Base-by-base conservation (phyloP, 2,113 vertebrate species). In the Hypocryptadius cinnamomeus region DNA sequence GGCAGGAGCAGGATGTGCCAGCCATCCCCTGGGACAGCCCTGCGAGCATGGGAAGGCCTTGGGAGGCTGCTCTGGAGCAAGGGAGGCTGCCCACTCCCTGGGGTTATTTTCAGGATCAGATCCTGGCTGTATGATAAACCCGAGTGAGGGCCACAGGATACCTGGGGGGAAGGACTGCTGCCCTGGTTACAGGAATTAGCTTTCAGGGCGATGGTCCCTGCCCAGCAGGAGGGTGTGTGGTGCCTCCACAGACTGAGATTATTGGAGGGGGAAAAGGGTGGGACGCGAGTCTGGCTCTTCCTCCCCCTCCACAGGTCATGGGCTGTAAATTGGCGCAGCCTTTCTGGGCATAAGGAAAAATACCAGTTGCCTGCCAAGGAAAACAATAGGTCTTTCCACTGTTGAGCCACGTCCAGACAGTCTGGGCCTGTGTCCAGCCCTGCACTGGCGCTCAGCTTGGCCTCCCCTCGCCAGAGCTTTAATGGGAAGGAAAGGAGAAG, bases 381-480 rank as follows among this genome's bases (percentile, higher is more conserved):
- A 97, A 98, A 98, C 92, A 97, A 97, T 97, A 93, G 97, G 96
- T 93, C 95, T 96, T 97, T 98, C 98, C 98, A 96, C 95, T 97
- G 95, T 96, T 98, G 94, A 98, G 97, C 97, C 95, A 78, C 90
- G 96, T 98, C 97, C 98, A 96, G 95, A 98, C 97, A 97, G 97
- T 97, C 96, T 98, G 97, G 98, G 98, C 98, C 35, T 18, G 68
- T 45, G 96, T 98, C 98, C 98, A 98, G 97, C 97, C 89, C 96
- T 7, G 95, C 80, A 79, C 78, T 61, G 93, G 85, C 87, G 88
- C 93, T 96, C 33, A 79, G 96, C 96, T 96, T 92, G 78, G 56
- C 51, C 85, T 96, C 94, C 95, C 47, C 94, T 89, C 24, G 68
- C 91, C 45, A 70, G 94, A 90, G 80, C 92, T 96, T 89, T 96